These are phyloP conservation scores for Campoplex nolae DNA, from an alignment of 2,888 invertebrate species.

Conservation along the genomic window DNA sequence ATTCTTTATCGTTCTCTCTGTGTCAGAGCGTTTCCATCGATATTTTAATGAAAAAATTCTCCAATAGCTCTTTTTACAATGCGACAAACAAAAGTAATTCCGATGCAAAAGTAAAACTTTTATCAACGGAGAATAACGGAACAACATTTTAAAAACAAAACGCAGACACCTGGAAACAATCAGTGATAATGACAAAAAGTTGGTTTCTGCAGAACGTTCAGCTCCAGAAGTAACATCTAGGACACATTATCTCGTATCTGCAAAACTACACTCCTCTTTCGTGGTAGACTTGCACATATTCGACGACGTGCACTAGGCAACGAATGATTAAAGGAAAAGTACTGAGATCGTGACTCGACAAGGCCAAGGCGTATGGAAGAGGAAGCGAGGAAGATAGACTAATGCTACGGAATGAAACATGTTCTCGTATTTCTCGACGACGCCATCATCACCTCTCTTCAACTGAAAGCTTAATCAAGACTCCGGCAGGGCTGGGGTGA, in stretches of 20 bases:
- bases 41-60: not conserved
- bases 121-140: not conserved
- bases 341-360: constrained; percentile 33
- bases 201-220: not conserved
- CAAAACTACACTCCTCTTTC: not conserved
- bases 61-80: not conserved
- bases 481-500: constrained; percentile 67
- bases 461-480: constrained; percentile 79
- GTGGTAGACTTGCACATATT: not conserved
- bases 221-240: constrained; percentile 33
- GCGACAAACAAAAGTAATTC: not conserved
- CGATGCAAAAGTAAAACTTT: constrained; percentile 4
- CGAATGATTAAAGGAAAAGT: constrained; percentile 69
- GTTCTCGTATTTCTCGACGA: constrained; percentile 58
- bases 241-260: not conserved
- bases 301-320: constrained; percentile 8
- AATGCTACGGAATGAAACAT: constrained; percentile 18
- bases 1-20: not conserved
- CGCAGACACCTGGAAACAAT: constrained; percentile 25
- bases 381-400: constrained; percentile 17
- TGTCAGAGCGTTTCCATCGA: constrained; percentile 8
- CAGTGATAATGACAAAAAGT: constrained; percentile 32
- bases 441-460: constrained; percentile 74
- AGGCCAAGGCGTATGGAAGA: constrained; percentile 19
- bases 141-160: constrained; percentile 23